These are phyloP conservation scores for Apotomis capreana DNA, from an alignment of 2,888 invertebrate genomes.

Conservation along the genomic window DNA sequence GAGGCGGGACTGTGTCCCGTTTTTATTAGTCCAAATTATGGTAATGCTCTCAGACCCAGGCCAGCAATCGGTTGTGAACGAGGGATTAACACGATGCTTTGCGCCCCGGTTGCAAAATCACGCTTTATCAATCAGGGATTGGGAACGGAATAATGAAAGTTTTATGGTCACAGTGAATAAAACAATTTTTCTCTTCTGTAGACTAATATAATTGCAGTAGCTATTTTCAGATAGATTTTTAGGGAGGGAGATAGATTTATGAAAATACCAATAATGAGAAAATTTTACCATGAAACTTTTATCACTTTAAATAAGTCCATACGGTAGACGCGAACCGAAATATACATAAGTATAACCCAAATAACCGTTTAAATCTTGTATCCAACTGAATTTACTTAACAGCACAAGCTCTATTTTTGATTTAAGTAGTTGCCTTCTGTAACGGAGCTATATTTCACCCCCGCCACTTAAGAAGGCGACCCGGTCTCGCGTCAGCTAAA, in stretches of 20 bases:
- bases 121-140: neutral
- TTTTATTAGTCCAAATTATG: conserved; percentile 25
- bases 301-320: too few relatives aligned
- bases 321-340: too few relatives aligned
- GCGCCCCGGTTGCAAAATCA: conserved; percentile 3
- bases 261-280: too few relatives aligned
- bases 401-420: conserved; percentile 1
- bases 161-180: too few relatives aligned
- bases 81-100: neutral
- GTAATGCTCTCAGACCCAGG: conserved; percentile 5
- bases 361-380: neutral
- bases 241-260: too few relatives aligned
- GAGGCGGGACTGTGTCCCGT: conserved; percentile 32
- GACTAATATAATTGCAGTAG: too few relatives aligned
- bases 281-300: too few relatives aligned
- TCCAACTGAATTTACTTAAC: conserved; percentile 13
- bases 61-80: conserved; percentile 8
- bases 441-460: conserved; percentile 44
- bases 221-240: too few relatives aligned
- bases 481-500: conserved; percentile 49
- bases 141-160: too few relatives aligned
- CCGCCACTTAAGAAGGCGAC: conserved; percentile 48
- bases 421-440: conserved; percentile 6
- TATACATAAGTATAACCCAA: too few relatives aligned
- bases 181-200: too few relatives aligned